A percentile compares a stretch with the other conserved stretches of the same genome.
Conservation (phyloP, 2,888 invertebrate genomes). For the Notocelia uddmanniana region DNA sequence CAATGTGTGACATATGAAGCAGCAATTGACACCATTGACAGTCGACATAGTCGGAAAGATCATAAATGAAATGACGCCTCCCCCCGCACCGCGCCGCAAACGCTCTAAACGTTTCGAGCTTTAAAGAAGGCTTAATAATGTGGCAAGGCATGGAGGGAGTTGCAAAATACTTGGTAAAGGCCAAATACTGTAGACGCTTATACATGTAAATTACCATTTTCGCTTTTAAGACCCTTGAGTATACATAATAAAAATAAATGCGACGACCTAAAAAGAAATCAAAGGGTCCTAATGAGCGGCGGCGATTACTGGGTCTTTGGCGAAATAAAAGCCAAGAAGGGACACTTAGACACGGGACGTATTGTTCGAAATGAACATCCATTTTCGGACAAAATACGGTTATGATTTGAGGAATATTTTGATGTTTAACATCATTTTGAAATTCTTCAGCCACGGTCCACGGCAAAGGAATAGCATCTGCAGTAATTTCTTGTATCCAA, state of each 20-base stretch:
- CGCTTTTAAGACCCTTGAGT: constrained; percentile 4
- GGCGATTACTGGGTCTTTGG: constrained; percentile 47
- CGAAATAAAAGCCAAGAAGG: constrained; percentile 47
- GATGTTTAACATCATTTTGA: no score
- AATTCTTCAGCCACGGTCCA: no score
- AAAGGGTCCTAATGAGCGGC: constrained; percentile 55
- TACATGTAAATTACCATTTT: background rate
- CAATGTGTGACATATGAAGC: no score
- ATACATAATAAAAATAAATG: constrained; percentile 39
- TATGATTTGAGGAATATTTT: background rate
- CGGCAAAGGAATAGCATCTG: no score
- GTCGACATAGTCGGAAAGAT: no score
- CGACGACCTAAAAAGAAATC: constrained; percentile 47
- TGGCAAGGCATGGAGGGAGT: no score
- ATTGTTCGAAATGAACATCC: constrained; percentile 33
- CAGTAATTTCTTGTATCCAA: no score
- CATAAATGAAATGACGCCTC: no score
- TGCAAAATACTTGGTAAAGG: background rate
- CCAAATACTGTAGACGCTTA: background rate
- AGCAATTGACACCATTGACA: no score
- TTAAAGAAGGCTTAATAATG: no score
- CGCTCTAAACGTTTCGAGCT: no score
- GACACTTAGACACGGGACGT: constrained; percentile 24
- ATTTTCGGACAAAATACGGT: background rate
- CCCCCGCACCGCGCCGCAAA: no score